Evolutionary conservation across 2,797 vertebrate genomes (phyloP), one percentile per base, ranked within the genome.

Genomic region (Mormyrus hasselquistii): DNA sequence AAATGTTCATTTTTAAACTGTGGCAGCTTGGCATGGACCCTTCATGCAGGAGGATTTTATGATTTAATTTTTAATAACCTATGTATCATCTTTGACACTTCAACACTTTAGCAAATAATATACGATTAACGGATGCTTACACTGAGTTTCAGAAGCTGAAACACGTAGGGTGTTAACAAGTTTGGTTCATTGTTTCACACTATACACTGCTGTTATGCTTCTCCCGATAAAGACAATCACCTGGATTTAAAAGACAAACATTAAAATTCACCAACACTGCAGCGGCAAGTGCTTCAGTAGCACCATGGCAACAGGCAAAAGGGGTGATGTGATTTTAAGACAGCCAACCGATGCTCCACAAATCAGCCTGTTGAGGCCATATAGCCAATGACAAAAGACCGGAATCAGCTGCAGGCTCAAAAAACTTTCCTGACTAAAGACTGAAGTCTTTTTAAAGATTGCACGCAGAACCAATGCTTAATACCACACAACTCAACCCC

Each of bases 231-330:
- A 57, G 29, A 34, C 22, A 87, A 89, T 88, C 53, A 90, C 88
- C 83, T 89, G 76, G 47, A 76, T 88, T 90, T 86, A 86, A 87
- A 88, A 83, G 55, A 73, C 88, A 89, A 88, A 87, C 90, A 87
- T 90, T 90, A 91, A 90, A 90, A 90, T 89, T 90, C 85, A 89
- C 83, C 69, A n/a, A 84, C 83, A 87, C 83, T 87, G 89, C 86
- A 86, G 90, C 83, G 38, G 44, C 29, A 38, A 87, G 90, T 53
- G 90, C 90, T 90, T 91, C 50, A 69, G 4, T 52, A 89, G 69
- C 88, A 25, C 90, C 91, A 92, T 92, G 91, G 92, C 90, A 92
- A 92, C 90, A 89, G 73, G 44, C 69, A 73, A 69, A 90, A 88
- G 84, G 53, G 89, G 90, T 89, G 91, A 87, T 90, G 91, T 88